Evolutionary conservation across 2,888 invertebrate species (phyloP).

Genomic region (Spodoptera littoralis): DNA sequence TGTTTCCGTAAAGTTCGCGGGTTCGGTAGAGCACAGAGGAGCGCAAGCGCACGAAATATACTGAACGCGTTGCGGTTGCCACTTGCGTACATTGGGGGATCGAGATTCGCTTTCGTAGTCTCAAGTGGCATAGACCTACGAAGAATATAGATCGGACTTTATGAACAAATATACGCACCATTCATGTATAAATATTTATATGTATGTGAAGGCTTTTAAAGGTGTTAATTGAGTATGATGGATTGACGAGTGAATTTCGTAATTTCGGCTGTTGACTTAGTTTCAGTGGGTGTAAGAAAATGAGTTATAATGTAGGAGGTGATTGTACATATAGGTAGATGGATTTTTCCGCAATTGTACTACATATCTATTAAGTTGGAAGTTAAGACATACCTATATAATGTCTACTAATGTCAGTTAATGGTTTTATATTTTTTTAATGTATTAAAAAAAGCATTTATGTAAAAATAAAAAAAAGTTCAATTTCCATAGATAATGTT

Average conservation of each 20-base stretch:
- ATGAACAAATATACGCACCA: background rate
- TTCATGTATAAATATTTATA: constrained; percentile 11
- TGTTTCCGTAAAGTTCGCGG: constrained; percentile 39
- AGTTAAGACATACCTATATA: too few species aligned
- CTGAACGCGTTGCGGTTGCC: constrained; percentile 71
- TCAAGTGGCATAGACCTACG: constrained; percentile 75
- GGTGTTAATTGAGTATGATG: constrained; percentile 35
- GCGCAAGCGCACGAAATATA: constrained; percentile 81
- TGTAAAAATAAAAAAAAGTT: too few species aligned
- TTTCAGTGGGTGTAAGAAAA: constrained; percentile 3
- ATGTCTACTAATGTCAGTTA: too few species aligned
- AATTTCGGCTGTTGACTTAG: background rate
- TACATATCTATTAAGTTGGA: too few species aligned
- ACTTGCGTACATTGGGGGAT: constrained; percentile 77
- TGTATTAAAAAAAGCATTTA: too few species aligned
- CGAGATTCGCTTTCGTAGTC: constrained; percentile 85
- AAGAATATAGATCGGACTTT: constrained; percentile 74
- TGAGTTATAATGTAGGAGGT: constrained; percentile 3
- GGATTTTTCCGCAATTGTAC: constrained; percentile 1
- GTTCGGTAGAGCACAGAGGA: constrained; percentile 60
- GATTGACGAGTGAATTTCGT: constrained; percentile 14
- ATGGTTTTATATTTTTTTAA: too few species aligned
- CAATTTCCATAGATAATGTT: too few species aligned
- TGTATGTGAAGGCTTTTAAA: constrained; percentile 1
- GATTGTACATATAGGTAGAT: constrained; percentile 18